These are phyloP conservation scores for Unio pictorum DNA, from an alignment of 2,888 invertebrate genomes.

Conservation along the genomic window DNA sequence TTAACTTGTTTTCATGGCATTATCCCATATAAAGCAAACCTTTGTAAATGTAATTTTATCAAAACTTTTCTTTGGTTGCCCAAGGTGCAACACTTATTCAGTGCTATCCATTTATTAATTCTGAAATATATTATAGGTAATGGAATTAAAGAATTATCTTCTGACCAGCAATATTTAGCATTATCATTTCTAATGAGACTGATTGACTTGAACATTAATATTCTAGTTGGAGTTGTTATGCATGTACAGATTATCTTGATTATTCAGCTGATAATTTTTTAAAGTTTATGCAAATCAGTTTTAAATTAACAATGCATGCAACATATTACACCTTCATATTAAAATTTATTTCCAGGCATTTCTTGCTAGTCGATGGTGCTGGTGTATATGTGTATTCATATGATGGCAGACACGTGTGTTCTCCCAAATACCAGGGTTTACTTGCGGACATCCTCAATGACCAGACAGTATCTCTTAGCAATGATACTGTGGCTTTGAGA, in stretches of 20 bases:
- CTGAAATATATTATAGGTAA: too few relatives aligned
- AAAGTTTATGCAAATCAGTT: neutral
- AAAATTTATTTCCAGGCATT: conserved; percentile 78
- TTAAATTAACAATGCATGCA: neutral
- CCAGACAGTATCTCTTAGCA: conserved; percentile 85
- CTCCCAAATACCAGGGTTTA: conserved; percentile 86
- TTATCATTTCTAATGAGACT: too few relatives aligned
- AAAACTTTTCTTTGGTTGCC: too few relatives aligned
- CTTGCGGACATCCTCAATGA: conserved; percentile 85
- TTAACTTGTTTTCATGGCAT: too few relatives aligned
- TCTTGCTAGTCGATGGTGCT: conserved; percentile 89
- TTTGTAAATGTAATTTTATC: too few relatives aligned
- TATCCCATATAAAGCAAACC: too few relatives aligned
- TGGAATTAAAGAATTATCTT: too few relatives aligned
- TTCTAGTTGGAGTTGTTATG: too few relatives aligned
- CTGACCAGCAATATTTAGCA: too few relatives aligned
- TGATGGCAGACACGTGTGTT: conserved; percentile 89
- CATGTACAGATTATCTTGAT: neutral
- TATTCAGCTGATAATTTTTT: neutral
- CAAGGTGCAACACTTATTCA: too few relatives aligned
- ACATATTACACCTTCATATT: neutral
- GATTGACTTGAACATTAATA: too few relatives aligned
- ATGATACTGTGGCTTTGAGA: conserved; percentile 88
- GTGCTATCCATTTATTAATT: too few relatives aligned
- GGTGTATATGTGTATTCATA: conserved; percentile 91